These are phyloP conservation scores for Phalloptychus januarius DNA, from an alignment of 2,797 vertebrate genomes.

Conservation along the genomic window DNA sequence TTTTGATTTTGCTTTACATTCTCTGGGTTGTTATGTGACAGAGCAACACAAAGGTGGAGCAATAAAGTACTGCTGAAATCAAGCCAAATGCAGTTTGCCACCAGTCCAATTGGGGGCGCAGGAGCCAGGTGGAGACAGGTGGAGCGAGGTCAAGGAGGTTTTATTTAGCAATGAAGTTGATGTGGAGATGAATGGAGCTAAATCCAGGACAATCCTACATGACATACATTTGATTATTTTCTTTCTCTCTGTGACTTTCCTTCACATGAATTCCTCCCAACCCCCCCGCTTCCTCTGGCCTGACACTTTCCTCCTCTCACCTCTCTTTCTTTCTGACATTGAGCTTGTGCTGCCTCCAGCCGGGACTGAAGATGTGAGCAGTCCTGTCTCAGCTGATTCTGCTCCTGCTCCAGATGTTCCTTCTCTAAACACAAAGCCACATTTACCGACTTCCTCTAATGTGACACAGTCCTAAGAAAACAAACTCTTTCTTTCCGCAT, in stretches of 20 bases:
- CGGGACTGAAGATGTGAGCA: constrained; percentile 87
- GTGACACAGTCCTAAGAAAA: neutral
- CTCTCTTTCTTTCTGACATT: constrained; percentile 88
- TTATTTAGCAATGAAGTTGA: too few species aligned
- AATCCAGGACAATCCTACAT: neutral
- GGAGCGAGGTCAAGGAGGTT: neutral
- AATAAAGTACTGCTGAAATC: neutral
- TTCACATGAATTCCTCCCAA: neutral
- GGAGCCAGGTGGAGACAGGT: neutral
- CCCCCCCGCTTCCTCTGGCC: neutral
- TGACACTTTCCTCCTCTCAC: constrained; percentile 63
- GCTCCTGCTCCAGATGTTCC: constrained; percentile 68
- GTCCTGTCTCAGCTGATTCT: constrained; percentile 84
- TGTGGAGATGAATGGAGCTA: too few species aligned
- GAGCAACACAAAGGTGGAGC: neutral
- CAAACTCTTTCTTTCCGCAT: neutral
- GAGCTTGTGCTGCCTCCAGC: constrained; percentile 82
- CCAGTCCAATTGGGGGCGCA: neutral
- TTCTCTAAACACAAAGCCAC: constrained; percentile 42
- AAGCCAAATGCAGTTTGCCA: neutral
- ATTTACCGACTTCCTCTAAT: neutral
- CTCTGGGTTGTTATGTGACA: neutral
- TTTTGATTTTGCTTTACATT: neutral
- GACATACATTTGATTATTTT: neutral
- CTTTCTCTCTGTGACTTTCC: neutral